Conservation (phyloP, 37 sponge, comb jelly and placozoan species). For the Aplysina aerophoba region DNA sequence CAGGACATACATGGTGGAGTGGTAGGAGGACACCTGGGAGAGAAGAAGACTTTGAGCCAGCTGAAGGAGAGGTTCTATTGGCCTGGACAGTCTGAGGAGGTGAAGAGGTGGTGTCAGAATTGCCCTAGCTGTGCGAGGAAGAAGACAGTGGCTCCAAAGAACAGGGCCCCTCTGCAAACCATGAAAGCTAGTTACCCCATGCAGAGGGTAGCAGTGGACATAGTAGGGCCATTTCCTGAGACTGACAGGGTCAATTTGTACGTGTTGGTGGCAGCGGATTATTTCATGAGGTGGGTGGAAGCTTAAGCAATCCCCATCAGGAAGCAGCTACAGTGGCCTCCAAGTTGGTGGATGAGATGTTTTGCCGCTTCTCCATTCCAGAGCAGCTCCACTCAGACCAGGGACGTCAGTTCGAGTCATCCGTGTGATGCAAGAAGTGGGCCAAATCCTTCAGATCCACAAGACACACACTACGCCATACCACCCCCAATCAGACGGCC, state of each 20-base stretch:
- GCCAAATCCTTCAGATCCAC: too few species aligned
- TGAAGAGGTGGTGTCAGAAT: not conserved
- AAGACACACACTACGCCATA: too few species aligned
- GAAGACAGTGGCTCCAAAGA: slow-evolving; percentile 5
- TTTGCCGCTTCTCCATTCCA: slow-evolving; percentile 58
- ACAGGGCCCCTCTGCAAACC: not conserved
- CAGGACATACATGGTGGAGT: slow-evolving; percentile 34
- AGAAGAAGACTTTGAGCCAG: slow-evolving; percentile 16
- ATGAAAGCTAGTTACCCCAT: slow-evolving; percentile 23
- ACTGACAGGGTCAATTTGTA: slow-evolving; percentile 48
- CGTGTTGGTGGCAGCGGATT: slow-evolving; percentile 52
- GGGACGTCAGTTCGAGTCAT: slow-evolving; percentile 61
- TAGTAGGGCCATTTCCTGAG: slow-evolving; percentile 39
- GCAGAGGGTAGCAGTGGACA: slow-evolving; percentile 36
- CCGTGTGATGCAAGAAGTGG: too few species aligned
- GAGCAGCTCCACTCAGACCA: slow-evolving; percentile 60
- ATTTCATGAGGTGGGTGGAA: slow-evolving; percentile 58
- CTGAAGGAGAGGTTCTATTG: slow-evolving; percentile 32
- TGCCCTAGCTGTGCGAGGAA: not conserved
- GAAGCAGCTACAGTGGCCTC: slow-evolving; percentile 61
- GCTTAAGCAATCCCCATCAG: slow-evolving; percentile 62
- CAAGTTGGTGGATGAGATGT: slow-evolving; percentile 40
- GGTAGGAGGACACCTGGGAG: slow-evolving; percentile 27
- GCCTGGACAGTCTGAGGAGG: slow-evolving; percentile 19
- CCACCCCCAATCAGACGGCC: too few species aligned